Base-by-base conservation (phyloP, 2,797 vertebrate species). In the Nannoperca australis region DNA sequence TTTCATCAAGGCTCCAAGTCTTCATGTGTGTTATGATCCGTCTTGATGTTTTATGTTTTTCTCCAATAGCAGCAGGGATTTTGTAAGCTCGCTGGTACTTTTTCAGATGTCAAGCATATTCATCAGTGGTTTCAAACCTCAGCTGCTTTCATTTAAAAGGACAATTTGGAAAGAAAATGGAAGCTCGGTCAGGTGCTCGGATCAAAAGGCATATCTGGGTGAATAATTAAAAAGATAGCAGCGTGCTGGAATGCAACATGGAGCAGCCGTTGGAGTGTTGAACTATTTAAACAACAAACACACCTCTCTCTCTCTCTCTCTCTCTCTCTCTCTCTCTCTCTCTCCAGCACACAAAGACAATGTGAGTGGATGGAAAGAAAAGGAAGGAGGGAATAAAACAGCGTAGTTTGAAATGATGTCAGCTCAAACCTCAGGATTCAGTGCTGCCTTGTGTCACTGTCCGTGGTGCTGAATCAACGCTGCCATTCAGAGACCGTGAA, bases 401-500 rank as follows among this genome's bases (percentile, higher is more conserved):
- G 11, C 36, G 50, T 12, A 30, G 45, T 68, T 79, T 73, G 32
- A 87, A 73, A 62, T 32, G 34, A 79, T 74, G 82, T 80, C 58
- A 65, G 78, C 49, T 74, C 62, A 71, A 78, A 73, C 65, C 59
- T 77, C 67, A 36, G 61, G 27, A 60, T 64, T 67, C 66, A 72
- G 47, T 20, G 59, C 67, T 63, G 65, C 55, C 42, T 63, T 71
- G 59, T 88, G 91, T 87, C 85, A 66, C 95, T 95, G 92, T 91
- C 94, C 92, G 0, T 88, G 94, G 94, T 95, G 77, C 94, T 95
- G 94, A 94, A 90, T 60, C 53, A 55, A 72, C 62, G 11, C 32
- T 80, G 70, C 68, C 71, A 78, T 78, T 91, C 78, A 79, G 56
- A 74, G 68, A 83, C 67, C 63, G 7, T 81, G 69, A 88, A 83